phyloP scores from a whole-genome alignment of 2,113 vertebrate species.

The Anser cygnoides region DNA sequence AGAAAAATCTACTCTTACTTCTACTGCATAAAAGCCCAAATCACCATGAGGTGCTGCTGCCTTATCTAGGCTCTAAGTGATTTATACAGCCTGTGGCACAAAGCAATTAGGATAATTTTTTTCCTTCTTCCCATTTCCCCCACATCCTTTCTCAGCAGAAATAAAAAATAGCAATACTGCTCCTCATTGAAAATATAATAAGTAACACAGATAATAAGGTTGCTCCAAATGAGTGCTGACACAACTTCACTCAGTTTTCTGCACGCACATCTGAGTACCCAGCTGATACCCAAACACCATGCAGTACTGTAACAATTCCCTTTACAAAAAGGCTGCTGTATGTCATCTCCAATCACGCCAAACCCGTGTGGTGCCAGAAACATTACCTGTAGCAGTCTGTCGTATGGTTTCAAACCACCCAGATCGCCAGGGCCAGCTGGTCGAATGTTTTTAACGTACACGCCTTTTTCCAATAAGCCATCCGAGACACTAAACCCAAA shows the following conservation, averaged over 20 bases:
- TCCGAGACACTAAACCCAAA: slow-evolving; percentile 99
- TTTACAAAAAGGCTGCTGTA: not conserved
- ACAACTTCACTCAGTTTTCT: not conserved
- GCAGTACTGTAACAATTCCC: not conserved
- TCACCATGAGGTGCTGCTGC: not conserved
- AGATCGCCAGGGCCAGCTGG: slow-evolving; percentile 88
- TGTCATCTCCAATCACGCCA: too few species aligned
- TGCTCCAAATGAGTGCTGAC: not conserved
- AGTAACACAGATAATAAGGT: not conserved
- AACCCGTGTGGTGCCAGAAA: not conserved
- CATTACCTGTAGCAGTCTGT: slow-evolving; percentile 92
- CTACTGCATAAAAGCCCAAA: not conserved
- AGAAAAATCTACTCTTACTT: not conserved
- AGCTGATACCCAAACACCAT: not conserved
- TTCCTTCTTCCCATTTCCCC: not conserved
- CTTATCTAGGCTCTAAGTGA: not conserved
- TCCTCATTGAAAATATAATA: not conserved
- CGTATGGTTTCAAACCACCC: slow-evolving; percentile 89
- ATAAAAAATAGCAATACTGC: not conserved
- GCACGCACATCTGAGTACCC: accelerated
- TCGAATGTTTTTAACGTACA: slow-evolving; percentile 95
- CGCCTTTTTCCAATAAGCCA: slow-evolving; percentile 92
- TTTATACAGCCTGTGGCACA: not conserved
- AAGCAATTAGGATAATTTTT: accelerated
- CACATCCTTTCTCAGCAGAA: not conserved